Evolutionary conservation across 2,888 invertebrate species (phyloP).

Genomic region (Heliconius charithonia): DNA sequence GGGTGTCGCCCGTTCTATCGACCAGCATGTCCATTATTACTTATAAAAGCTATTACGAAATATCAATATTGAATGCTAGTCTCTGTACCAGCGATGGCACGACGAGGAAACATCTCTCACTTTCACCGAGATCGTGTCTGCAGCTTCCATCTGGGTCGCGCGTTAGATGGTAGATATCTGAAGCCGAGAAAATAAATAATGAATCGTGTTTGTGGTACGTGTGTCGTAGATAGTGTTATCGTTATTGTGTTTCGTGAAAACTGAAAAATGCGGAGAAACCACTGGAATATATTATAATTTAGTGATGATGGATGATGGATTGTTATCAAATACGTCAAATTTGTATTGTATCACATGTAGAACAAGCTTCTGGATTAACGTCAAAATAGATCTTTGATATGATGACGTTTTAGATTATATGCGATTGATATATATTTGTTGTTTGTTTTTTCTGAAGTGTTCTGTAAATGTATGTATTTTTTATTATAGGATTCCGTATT

Average conservation of each 20-base stretch:
- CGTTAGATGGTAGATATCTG: slow-evolving; percentile 58
- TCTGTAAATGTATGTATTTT: not conserved
- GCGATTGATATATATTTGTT: not conserved
- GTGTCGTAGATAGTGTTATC: slow-evolving; percentile 44
- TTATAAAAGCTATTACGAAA: slow-evolving; percentile 70
- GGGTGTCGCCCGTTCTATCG: slow-evolving; percentile 61
- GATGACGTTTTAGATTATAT: not conserved
- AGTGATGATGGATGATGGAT: slow-evolving; percentile 18
- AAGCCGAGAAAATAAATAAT: slow-evolving; percentile 46
- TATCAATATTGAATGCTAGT: slow-evolving; percentile 62
- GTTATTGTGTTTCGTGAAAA: slow-evolving; percentile 31
- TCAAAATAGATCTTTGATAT: not conserved
- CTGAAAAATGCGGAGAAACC: slow-evolving; percentile 36
- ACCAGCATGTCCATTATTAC: slow-evolving; percentile 58
- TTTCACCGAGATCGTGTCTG: slow-evolving; percentile 69
- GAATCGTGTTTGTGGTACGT: slow-evolving; percentile 49
- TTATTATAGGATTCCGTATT: too few relatives aligned
- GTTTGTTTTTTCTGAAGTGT: not conserved
- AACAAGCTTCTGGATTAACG: not conserved
- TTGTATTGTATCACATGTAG: not conserved
- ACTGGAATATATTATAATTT: slow-evolving; percentile 35
- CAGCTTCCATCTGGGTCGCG: slow-evolving; percentile 65
- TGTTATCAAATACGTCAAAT: slow-evolving; percentile 20
- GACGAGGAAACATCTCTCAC: slow-evolving; percentile 66
- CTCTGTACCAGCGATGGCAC: slow-evolving; percentile 56